Conservation (phyloP, 2,797 vertebrate species). For the Hyperoplus lanceolatus region DNA sequence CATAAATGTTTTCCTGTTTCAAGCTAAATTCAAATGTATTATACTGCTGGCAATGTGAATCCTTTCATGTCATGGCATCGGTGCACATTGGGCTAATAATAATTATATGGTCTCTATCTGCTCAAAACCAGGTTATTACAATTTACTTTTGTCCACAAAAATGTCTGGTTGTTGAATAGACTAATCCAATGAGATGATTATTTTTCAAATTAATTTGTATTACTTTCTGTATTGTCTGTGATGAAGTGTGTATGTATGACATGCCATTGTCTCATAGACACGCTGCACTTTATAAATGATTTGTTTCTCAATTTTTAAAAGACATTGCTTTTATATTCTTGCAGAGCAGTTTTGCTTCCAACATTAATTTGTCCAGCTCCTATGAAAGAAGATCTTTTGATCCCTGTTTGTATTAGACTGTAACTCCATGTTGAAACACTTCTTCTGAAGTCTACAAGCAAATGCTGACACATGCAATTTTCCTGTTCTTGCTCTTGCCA, state of each 20-base stretch:
- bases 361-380: neutral
- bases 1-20: conserved; percentile 19
- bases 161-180: conserved; percentile 3
- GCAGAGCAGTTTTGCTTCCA: neutral
- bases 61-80: neutral
- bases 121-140: neutral
- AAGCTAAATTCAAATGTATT: conserved; percentile 19
- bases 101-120: conserved; percentile 13
- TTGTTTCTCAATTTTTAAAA: neutral
- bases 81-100: neutral
- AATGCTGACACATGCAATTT: conserved; percentile 5
- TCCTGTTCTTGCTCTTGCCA: conserved; percentile 21
- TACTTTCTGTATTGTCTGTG: neutral
- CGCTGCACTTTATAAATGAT: conserved; percentile 1
- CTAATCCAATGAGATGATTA: neutral
- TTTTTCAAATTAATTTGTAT: conserved; percentile 1
- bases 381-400: conserved; percentile 9
- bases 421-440: neutral
- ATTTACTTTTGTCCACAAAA: neutral
- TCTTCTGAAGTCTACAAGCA: neutral
- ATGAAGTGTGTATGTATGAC: neutral
- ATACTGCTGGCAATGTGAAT: no score
- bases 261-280: neutral
- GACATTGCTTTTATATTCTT: no score
- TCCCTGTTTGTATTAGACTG: neutral